phyloP scores from a whole-genome alignment of 2,888 invertebrate genomes.

The Protodeltote pygarga region DNA sequence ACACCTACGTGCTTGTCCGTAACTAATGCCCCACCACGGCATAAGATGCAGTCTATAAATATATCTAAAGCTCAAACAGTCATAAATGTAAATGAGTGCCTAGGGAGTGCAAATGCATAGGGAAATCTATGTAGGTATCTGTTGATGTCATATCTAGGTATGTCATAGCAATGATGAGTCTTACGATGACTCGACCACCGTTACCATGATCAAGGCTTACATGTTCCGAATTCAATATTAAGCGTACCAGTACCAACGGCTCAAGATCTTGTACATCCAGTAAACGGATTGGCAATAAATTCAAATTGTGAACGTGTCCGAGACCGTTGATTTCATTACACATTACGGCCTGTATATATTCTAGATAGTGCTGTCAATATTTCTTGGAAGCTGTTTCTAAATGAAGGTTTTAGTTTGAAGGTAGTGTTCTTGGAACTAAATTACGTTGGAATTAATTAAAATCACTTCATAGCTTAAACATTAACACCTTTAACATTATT shows the following conservation, averaged over 20 bases:
- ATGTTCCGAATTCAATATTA: slow-evolving; percentile 24
- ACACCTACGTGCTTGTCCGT: no score
- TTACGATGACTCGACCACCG: slow-evolving; percentile 1
- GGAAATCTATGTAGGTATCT: neutral
- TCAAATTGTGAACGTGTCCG: slow-evolving; percentile 16
- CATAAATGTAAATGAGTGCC: no score
- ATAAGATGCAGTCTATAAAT: no score
- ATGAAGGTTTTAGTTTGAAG: slow-evolving; percentile 3
- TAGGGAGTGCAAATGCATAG: neutral
- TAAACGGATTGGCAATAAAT: slow-evolving; percentile 25
- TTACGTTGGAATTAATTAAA: no score
- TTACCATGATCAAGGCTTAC: slow-evolving; percentile 12
- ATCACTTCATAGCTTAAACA: no score
- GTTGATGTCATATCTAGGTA: slow-evolving; percentile 19
- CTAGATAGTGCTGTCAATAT: slow-evolving; percentile 6
- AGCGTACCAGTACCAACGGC: no score
- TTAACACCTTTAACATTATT: no score
- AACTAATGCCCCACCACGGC: no score
- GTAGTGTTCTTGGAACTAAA: slow-evolving; percentile 13
- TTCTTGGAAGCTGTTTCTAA: slow-evolving; percentile 18
- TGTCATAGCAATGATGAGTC: slow-evolving; percentile 26
- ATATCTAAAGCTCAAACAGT: no score
- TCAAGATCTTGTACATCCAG: slow-evolving; percentile 9
- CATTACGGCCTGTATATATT: slow-evolving; percentile 1
- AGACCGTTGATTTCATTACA: neutral